Evolutionary conservation across 1,140 invertebrate genomes (phyloP).

Genomic region (Panagrolaimus sp.): DNA sequence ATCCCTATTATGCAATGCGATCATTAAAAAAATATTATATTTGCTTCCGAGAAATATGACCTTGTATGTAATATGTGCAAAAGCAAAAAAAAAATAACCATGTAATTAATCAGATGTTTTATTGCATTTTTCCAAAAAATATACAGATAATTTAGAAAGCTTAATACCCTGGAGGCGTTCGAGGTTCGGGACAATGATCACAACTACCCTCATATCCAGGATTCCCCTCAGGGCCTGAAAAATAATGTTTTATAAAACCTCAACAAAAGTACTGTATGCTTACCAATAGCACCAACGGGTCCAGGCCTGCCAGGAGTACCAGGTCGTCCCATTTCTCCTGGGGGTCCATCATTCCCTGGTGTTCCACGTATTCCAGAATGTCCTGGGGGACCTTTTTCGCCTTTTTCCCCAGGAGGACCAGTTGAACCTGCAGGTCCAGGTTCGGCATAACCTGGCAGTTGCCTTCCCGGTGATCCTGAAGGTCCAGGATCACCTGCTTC

Average conservation of each 20-base stretch:
- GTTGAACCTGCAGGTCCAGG: neutral
- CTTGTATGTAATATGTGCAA: too few relatives aligned
- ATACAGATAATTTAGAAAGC: neutral
- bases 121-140: neutral
- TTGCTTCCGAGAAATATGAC: too few relatives aligned
- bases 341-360: conserved; percentile 25
- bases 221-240: neutral
- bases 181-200: neutral
- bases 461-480: neutral
- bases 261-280: neutral
- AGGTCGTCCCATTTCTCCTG: neutral
- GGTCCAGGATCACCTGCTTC: neutral
- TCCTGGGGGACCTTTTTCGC: neutral
- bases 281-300: conserved; percentile 11
- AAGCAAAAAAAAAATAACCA: too few relatives aligned
- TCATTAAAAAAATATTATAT: too few relatives aligned
- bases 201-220: neutral
- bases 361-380: neutral
- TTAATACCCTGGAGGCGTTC: conserved; percentile 12
- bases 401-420: conserved; percentile 14
- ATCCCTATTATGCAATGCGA: too few relatives aligned
- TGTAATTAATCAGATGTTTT: too few relatives aligned
- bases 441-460: neutral
- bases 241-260: neutral
- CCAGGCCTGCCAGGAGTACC: conserved; percentile 24